Evolutionary conservation across 2,113 vertebrate genomes (phyloP), one percentile per base, ranked within the genome.

Genomic region (Triplophysa dalaica): DNA sequence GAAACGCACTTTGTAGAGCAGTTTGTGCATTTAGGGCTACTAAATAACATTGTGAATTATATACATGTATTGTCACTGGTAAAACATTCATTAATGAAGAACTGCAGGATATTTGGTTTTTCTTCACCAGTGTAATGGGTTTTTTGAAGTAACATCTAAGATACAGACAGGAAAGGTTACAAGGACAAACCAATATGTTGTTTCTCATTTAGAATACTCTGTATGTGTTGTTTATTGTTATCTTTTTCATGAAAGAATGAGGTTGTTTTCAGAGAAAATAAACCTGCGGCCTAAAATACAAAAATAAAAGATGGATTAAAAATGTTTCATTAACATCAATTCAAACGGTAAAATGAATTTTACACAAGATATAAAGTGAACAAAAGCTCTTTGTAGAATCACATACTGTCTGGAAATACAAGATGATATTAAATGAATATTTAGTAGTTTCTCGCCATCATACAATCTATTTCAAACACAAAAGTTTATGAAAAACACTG

Each of bases 131-230:
- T 1, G 14, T 75, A 75, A 75, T 61, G 33, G 45, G 58, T 45
- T 75, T 62, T 60, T 11, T 45, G 58, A 45, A 75, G 58, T 62
- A 17, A 60, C 38, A 48, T 62, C 72, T 75, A 58, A 75, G 38
- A 45, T 26, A 75, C 72, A 75, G 72, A 62, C 41, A 61, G 29
- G 8, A 45, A 62, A 62, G 72, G 56, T 75, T 21, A 75, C 56
- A 62, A 75, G 14, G 56, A 48, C 58, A 75, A 45, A 61, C 38
- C 58, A 62, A 19, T 74, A 26, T 61, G 41, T 16, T 43, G 70
- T 43, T 73, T 60, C 41, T 73, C 19, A 73, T 73, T 58, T 73
- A 29, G 29, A 4, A 3, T 29, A 73, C 33, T 41, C 16, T 2
- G 38, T 58, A 41, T 72, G 14, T 21, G 12, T 41, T 22, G 19